Percentiles rank a stretch among this genome's conserved stretches.
Evolutionary conservation across 2,888 invertebrate species (phyloP).

Genomic region (Agrypnus murinus): DNA sequence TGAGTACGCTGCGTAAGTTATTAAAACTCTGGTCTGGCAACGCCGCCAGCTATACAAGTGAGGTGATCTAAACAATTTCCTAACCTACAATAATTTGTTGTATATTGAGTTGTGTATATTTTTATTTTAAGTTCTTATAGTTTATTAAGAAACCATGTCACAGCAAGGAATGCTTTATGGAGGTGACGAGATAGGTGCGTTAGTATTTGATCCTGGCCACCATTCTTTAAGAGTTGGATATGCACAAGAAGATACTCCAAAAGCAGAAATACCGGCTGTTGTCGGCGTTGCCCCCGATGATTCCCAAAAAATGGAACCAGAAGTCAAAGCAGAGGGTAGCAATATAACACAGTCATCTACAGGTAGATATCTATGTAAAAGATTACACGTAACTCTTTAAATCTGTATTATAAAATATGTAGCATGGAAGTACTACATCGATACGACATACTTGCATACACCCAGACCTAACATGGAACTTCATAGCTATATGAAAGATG

Average conservation of each 20-base stretch:
- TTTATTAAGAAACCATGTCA: conserved; percentile 33
- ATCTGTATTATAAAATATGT: conserved; percentile 48
- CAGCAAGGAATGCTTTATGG: conserved; percentile 85
- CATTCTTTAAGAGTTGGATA: conserved; percentile 93
- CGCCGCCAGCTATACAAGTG: no score
- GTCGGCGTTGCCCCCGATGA: conserved; percentile 88
- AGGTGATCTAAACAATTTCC: conserved; percentile 5
- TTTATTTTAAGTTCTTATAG: no score
- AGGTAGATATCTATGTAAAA: conserved; percentile 1
- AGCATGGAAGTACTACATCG: conserved; percentile 87
- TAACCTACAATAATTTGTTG: conserved; percentile 17
- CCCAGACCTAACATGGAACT: conserved; percentile 93
- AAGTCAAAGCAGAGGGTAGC: conserved; percentile 82
- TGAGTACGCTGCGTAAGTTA: no score
- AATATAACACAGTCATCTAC: conserved; percentile 59
- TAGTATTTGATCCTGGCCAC: conserved; percentile 98
- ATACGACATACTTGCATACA: conserved; percentile 93
- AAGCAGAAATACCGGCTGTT: conserved; percentile 96
- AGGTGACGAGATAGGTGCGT: conserved; percentile 98
- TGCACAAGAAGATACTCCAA: conserved; percentile 99
- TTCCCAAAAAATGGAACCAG: conserved; percentile 81
- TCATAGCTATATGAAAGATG: conserved; percentile 95
- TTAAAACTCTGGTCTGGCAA: no score
- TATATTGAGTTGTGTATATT: neutral
- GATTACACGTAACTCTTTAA: neutral